A percentile compares a stretch with the other conserved stretches of the same genome.
These are phyloP conservation scores for Paramacrobiotus metropolitanus DNA, from an alignment of 1,140 invertebrate genomes.

Conservation along the genomic window DNA sequence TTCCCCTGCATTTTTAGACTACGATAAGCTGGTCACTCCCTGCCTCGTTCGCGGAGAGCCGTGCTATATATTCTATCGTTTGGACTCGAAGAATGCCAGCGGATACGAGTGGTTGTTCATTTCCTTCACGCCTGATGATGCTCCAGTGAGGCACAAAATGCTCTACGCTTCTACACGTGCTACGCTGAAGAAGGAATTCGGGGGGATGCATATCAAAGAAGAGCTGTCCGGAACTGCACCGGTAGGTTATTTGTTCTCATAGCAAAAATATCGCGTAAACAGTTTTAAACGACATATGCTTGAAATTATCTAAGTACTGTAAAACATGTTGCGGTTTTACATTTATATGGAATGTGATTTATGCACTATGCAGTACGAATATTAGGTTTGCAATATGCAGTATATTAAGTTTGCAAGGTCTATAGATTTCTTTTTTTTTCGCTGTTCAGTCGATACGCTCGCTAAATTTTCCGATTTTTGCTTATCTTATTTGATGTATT, in stretches of 20 bases:
- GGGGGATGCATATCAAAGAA: slow-evolving; percentile 60
- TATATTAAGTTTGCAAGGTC: too few relatives aligned
- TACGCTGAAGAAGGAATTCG: slow-evolving; percentile 88
- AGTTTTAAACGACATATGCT: slow-evolving; percentile 14
- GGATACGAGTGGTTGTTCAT: slow-evolving; percentile 77
- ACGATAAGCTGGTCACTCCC: slow-evolving; percentile 47
- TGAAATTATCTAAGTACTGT: too few relatives aligned
- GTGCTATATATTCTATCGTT: slow-evolving; percentile 71
- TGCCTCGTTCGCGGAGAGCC: slow-evolving; percentile 63
- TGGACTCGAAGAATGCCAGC: slow-evolving; percentile 52
- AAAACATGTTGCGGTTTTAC: too few relatives aligned
- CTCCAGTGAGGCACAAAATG: slow-evolving; percentile 81
- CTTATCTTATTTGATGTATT: too few relatives aligned
- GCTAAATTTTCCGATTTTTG: too few relatives aligned
- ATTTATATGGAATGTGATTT: too few relatives aligned
- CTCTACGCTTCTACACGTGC: slow-evolving; percentile 94
- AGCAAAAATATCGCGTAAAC: too few relatives aligned
- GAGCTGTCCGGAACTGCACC: slow-evolving; percentile 60
- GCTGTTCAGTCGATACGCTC: too few relatives aligned
- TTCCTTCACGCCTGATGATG: slow-evolving; percentile 74
- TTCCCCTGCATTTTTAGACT: slow-evolving; percentile 31
- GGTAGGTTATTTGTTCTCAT: slow-evolving; percentile 27
- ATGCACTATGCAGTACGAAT: too few relatives aligned
- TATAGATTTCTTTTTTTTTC: too few relatives aligned
- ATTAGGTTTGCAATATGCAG: too few relatives aligned